Percentiles rank a stretch among this genome's conserved stretches.
Conservation (phyloP, 1,140 invertebrate genomes). For the Sycophila sp. region DNA sequence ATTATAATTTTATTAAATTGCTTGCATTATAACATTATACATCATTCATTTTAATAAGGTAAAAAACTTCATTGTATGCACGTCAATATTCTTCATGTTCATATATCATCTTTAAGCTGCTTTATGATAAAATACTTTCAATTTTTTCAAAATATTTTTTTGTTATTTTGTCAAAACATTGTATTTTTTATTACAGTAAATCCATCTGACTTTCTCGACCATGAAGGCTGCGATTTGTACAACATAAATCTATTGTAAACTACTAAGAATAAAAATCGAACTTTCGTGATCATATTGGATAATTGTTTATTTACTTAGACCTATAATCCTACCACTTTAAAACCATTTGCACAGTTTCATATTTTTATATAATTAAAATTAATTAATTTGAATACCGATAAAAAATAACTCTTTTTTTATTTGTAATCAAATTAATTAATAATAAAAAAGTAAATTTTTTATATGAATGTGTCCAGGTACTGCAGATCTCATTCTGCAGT, state of each 20-base stretch:
- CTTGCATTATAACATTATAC: neutral
- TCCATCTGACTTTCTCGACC: constrained; percentile 38
- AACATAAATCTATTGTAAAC: constrained; percentile 57
- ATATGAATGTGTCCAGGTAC: too few species aligned
- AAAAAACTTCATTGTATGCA: constrained; percentile 27
- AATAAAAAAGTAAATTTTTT: too few species aligned
- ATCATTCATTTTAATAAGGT: constrained; percentile 9
- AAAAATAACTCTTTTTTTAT: too few species aligned
- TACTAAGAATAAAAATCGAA: constrained; percentile 41
- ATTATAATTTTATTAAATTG: neutral
- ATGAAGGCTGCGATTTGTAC: constrained; percentile 49
- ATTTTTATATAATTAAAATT: too few species aligned
- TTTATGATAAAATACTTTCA: constrained; percentile 35
- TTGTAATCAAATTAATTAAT: too few species aligned
- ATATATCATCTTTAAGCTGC: too few species aligned
- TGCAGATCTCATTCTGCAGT: too few species aligned
- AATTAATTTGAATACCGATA: too few species aligned
- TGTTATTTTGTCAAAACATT: too few species aligned
- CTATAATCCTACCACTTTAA: too few species aligned
- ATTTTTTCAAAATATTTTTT: constrained; percentile 44
- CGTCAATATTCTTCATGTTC: constrained; percentile 18
- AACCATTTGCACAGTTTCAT: too few species aligned
- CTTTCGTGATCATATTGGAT: neutral
- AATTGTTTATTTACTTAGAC: too few species aligned
- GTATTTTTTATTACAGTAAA: constrained; percentile 62